Base-by-base conservation (phyloP, 2,888 invertebrate species). In the Brachypterus glaber region DNA sequence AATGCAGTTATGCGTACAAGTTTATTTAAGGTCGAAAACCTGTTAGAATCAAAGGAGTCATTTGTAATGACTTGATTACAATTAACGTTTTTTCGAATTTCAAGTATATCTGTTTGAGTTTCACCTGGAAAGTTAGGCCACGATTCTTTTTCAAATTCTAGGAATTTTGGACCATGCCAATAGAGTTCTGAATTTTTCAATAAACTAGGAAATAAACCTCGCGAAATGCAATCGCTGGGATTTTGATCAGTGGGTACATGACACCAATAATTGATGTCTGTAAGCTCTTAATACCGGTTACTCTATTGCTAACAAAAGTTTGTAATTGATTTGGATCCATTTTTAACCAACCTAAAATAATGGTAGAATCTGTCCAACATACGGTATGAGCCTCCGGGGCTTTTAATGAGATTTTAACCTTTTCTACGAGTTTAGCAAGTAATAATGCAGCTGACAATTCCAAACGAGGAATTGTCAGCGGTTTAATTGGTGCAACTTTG, bases 261-360 rank as follows among this genome's bases (percentile, higher is more conserved):
- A 4, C n/a, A 3, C 27, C 27, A 26, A 4, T 5, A 12, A 4
- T 3, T 4, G 4, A 26, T 9, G 27, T 26, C 27, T 3, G 27
- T 5, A 4, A 26, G 9, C 3, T 4, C 4, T 26, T 26, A 26
- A 26, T 26, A 12, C 13, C 27, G 3, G 27, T 3, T 9, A 26
- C 27, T 12, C 27, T 11, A 26, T 26, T 11, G n/a, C 27, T 26
- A 3, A 26, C 27, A 9, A 26, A 26, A 12, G 27, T 26, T 26
- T 26, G 27, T 3, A 26, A 9, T 5, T 3, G 9, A 26, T 26
- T 3, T 9, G 3, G 27, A 4, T 26, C 27, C 4, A 8, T 5
- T n/a, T n/a, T n/a, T n/a, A n/a, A n/a, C n/a, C n/a, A n/a, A n/a
- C n/a, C n/a, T n/a, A n/a, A n/a, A n/a, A 26, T 9, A 4, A 26